Percentiles rank a stretch among this genome's conserved stretches.
Conservation (phyloP, 2,888 invertebrate species). For the Vanessa cardui region DNA sequence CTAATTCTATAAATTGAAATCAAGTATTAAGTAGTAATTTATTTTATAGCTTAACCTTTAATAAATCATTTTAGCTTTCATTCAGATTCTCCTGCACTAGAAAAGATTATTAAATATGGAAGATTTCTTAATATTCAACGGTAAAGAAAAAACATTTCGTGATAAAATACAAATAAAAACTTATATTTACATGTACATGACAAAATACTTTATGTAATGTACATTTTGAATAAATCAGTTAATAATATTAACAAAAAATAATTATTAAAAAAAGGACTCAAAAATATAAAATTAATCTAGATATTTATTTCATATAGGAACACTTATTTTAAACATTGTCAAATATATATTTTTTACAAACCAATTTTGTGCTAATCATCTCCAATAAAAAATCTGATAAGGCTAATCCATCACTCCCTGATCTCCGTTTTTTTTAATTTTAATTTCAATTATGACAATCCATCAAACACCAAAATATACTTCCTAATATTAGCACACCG, state of each 20-base stretch:
- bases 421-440: conserved; percentile 1
- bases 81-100: too few relatives aligned
- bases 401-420: conserved; percentile 4
- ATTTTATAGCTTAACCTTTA: too few relatives aligned
- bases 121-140: too few relatives aligned
- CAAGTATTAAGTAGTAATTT: too few relatives aligned
- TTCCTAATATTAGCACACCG: conserved; percentile 1
- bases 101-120: too few relatives aligned
- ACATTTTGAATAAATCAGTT: not conserved
- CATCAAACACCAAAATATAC: not conserved
- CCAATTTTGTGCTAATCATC: conserved; percentile 21
- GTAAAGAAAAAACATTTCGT: too few relatives aligned
- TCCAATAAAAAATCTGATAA: conserved; percentile 1
- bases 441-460: not conserved
- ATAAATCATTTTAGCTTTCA: too few relatives aligned
- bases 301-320: conserved; percentile 34
- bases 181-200: too few relatives aligned
- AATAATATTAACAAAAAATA: conserved; percentile 3
- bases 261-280: not conserved
- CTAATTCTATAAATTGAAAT: too few relatives aligned
- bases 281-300: conserved; percentile 19
- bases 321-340: conserved; percentile 22
- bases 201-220: too few relatives aligned
- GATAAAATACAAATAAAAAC: too few relatives aligned
- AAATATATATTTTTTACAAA: conserved; percentile 14